Evolutionary conservation across 2,113 vertebrate species (phyloP).

Genomic region (Silurus meridionalis): DNA sequence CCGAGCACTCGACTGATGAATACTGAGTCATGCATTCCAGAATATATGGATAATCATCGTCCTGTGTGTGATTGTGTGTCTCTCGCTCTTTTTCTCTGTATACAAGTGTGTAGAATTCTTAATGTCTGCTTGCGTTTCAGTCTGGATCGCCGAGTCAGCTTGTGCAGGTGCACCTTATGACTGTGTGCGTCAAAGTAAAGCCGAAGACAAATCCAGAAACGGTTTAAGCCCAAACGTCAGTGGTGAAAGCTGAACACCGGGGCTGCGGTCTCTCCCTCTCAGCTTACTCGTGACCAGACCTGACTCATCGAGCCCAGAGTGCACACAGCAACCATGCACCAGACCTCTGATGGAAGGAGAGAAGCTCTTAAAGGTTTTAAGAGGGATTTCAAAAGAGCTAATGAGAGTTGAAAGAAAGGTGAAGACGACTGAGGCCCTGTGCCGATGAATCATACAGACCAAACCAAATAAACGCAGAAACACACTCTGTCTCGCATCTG

Average conservation of each 20-base stretch:
- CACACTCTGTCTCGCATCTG: background rate
- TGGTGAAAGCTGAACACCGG: background rate
- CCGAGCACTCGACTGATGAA: background rate
- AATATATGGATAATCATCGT: background rate
- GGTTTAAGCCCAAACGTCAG: no score
- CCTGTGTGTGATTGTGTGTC: background rate
- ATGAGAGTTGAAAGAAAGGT: conserved; percentile 21
- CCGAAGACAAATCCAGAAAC: background rate
- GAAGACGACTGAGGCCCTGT: background rate
- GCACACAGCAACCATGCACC: background rate
- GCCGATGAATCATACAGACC: background rate
- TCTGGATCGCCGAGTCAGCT: no score
- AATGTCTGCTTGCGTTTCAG: no score
- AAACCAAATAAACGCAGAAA: background rate
- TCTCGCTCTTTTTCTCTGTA: background rate
- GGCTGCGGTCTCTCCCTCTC: background rate
- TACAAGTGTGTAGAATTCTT: no score
- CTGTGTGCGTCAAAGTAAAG: background rate
- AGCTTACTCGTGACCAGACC: background rate
- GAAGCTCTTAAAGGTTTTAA: background rate
- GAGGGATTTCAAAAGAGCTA: conserved; percentile 1
- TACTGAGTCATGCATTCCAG: conserved; percentile 39
- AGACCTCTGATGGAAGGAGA: background rate
- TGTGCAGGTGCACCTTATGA: background rate
- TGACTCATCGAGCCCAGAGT: conserved; percentile 23